These are phyloP conservation scores for Bombyx mandarina DNA, from an alignment of 1,140 invertebrate genomes.

Conservation along the genomic window DNA sequence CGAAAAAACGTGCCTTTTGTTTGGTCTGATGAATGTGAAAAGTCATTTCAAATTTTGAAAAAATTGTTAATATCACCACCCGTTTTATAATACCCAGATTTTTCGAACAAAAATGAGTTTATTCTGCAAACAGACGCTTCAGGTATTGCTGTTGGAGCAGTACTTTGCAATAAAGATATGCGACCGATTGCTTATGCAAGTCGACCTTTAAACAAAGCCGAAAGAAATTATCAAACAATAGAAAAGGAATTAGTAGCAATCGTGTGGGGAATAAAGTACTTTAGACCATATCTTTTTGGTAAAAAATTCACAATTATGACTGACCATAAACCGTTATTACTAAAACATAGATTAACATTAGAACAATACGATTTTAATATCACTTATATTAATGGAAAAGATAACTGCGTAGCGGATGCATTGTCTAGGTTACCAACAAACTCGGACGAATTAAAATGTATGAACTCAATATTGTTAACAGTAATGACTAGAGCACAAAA, in stretches of 20 bases:
- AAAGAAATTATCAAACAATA: conserved; percentile 3
- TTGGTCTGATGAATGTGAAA: neutral
- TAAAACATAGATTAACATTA: conserved; percentile 2
- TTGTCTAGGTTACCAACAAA: conserved; percentile 9
- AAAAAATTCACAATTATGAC: conserved; percentile 3
- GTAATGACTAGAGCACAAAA: conserved; percentile 17
- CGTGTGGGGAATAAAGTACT: conserved; percentile 3
- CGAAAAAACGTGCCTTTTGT: conserved; percentile 1
- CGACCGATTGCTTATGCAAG: conserved; percentile 2
- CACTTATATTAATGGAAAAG: conserved; percentile 27
- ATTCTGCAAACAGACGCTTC: conserved; percentile 2
- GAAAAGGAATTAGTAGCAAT: conserved; percentile 2
- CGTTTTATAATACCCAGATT: conserved; percentile 1
- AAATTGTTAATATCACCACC: conserved; percentile 1
- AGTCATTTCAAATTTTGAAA: neutral
- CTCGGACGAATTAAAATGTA: conserved; percentile 10
- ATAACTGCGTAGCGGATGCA: conserved; percentile 24
- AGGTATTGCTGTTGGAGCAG: neutral
- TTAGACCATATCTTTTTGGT: conserved; percentile 3
- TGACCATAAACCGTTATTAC: neutral
- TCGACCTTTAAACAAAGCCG: conserved; percentile 1
- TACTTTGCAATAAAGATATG: conserved; percentile 4
- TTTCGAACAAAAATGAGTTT: neutral
- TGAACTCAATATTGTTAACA: conserved; percentile 14
- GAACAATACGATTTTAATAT: conserved; percentile 1